Evolutionary conservation across 2,113 vertebrate species (phyloP), one percentile per base, ranked within the genome.

Genomic region (Ascaphus truei): DNA sequence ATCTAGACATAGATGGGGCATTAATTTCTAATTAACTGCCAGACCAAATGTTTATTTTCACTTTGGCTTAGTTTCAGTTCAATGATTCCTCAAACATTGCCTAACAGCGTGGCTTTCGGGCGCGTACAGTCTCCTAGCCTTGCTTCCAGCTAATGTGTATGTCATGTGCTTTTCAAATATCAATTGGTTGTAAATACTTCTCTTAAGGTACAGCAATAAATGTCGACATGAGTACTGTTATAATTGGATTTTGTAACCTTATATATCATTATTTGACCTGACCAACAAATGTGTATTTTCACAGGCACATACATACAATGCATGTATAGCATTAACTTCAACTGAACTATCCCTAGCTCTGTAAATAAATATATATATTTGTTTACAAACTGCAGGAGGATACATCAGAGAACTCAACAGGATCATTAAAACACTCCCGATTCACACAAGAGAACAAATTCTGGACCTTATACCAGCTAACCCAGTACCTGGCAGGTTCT

Each of bases 31-130:
- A 71, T 71, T 60, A 41, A 34, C 57, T 43, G 45, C 26, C 57
- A 52, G 57, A 52, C 47, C 67, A 52, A 71, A 52, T 71, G 67
- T 61, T 60, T 60, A 60, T 52, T 59, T 51, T 60, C 56, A 30
- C 26, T 30, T 61, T 61, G 58, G 37, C 58, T 43, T 61, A 12
- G 15, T 11, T 34, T 61, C 37, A 61, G 25, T 45, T 61, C 39
- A 61, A 45, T 16, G 56, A 61, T 61, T 61, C 4, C 57, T 71
- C 45, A 71, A 71, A 71, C 47, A 71, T 22, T 61, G 45, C 2
- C 56, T 25, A 50, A 22, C 31, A 15, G 55, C 8, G 1, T 6
- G 11, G 26, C 31, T 51, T 34, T 30, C 26, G 13, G 50, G 34
- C 10, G 57, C 15, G 10, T 12, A 15, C n/a, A 37, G 22, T 4